Evolutionary conservation across 2,797 vertebrate species (phyloP), one percentile per base, ranked within the genome.

Genomic region (Notolepis coatsorum): DNA sequence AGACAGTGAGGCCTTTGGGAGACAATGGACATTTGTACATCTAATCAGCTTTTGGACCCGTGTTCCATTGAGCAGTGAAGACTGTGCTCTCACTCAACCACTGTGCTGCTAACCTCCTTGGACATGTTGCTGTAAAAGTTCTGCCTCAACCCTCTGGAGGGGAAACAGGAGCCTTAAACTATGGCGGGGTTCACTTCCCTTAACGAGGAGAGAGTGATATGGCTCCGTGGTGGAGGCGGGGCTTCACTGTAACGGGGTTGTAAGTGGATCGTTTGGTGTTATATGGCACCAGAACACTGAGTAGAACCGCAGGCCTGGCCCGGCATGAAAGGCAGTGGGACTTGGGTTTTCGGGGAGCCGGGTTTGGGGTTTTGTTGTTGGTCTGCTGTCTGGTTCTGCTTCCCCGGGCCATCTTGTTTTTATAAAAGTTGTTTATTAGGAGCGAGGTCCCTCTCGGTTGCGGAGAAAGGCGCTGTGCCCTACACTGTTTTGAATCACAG

Each of bases 381-480:
- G 49, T 50, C 60, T 62, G 39, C 65, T 80, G 69, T 71, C 68
- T 82, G 78, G 54, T 81, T 84, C 78, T 69, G 35, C 59, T 75
- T 83, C 59, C n/a, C 65, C 37, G 38, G 73, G 25, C 53, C 62
- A 74, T 83, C 76, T 87, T 86, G 72, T 78, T 88, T 88, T 84
- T 81, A 81, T 89, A 73, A 85, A 83, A 46, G 65, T 77, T 76
- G 71, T 88, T 87, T 84, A 80, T 82, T 70, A 71, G 55, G 68
- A 78, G 66, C 50, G 59, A 64, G 72, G 63, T 78, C 56, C 54
- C 20, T 77, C 53, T 67, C 48, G 74, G 62, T 75, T 80, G 60
- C 15, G 10, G 70, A 75, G 54, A 62, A 72, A 65, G 47, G 65
- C 35, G n/a, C 49, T 68, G 73, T 55, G 71, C 73, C 71, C 67